Percentiles rank a stretch among this genome's conserved stretches.
Conservation (phyloP, 2,113 vertebrate species). For the Herpailurus yagouaroundi region DNA sequence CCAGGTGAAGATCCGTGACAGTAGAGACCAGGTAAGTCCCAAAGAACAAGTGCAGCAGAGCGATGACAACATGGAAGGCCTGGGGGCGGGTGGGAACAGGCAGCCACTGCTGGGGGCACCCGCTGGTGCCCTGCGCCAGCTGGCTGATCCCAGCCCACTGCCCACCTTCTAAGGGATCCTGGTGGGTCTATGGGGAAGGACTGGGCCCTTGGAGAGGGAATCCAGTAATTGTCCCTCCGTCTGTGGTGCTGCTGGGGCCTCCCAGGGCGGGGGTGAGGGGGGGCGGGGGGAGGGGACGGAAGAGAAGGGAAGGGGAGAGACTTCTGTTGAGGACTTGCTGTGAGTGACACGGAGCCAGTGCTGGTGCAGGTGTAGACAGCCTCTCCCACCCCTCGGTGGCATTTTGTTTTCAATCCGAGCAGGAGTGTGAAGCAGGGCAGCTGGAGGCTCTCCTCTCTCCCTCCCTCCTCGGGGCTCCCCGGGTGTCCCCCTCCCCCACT, state of each 20-base stretch:
- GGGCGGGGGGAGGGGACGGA: rapidly evolving
- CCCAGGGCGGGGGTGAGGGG: neutral
- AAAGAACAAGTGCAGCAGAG: neutral
- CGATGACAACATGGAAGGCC: neutral
- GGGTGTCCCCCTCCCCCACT: rapidly evolving
- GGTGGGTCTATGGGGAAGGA: neutral
- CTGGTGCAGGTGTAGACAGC: too few relatives aligned
- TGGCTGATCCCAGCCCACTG: rapidly evolving
- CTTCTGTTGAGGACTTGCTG: neutral
- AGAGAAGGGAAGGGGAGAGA: too few relatives aligned
- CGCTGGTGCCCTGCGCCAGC: rapidly evolving
- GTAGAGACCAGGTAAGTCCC: neutral
- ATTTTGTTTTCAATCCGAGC: neutral
- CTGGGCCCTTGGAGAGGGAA: neutral
- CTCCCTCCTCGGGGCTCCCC: neutral
- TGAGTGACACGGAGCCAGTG: rapidly evolving
- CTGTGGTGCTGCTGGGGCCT: neutral
- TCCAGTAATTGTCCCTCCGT: neutral
- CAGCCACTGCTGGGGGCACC: neutral
- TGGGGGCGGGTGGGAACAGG: neutral
- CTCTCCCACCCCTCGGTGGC: rapidly evolving
- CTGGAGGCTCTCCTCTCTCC: neutral
- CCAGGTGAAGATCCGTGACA: slow-evolving; percentile 37
- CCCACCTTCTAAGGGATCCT: neutral
- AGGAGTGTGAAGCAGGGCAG: too few relatives aligned